phyloP scores from a whole-genome alignment of 2,888 invertebrate species.

The Willowsia nigromaculata region DNA sequence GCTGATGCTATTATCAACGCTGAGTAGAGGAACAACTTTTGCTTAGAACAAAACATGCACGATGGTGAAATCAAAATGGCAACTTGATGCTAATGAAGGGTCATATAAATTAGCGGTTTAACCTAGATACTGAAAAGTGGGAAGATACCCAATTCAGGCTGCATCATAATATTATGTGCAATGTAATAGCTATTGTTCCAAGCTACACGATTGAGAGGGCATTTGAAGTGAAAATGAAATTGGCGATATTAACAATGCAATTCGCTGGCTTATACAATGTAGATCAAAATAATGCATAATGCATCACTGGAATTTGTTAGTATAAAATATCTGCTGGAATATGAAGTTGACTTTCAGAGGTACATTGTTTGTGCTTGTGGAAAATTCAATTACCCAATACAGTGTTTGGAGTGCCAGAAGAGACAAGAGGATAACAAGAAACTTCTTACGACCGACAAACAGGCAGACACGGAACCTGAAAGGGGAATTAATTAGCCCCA shows the following conservation, averaged over 20 bases:
- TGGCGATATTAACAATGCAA: neutral
- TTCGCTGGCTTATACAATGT: neutral
- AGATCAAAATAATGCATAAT: conserved; percentile 10
- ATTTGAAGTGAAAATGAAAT: neutral
- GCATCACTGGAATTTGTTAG: neutral
- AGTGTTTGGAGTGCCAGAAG: neutral
- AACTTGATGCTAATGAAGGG: conserved; percentile 20
- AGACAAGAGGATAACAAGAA: neutral
- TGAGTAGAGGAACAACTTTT: too few species aligned
- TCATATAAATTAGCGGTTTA: conserved; percentile 63
- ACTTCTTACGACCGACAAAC: neutral
- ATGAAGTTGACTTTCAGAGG: neutral
- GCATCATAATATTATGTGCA: neutral
- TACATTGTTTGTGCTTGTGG: neutral
- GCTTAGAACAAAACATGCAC: neutral
- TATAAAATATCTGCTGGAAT: neutral
- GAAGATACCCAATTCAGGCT: neutral
- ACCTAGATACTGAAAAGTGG: conserved; percentile 40
- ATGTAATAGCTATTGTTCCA: neutral
- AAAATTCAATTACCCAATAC: neutral
- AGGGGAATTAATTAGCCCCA: neutral
- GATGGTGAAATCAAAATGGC: conserved; percentile 31
- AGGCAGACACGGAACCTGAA: neutral
- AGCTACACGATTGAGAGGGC: neutral
- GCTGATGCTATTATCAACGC: too few species aligned